Percentiles rank a stretch among this genome's conserved stretches.
Conservation (phyloP, 2,113 vertebrate species). For the Bubo blakistoni region DNA sequence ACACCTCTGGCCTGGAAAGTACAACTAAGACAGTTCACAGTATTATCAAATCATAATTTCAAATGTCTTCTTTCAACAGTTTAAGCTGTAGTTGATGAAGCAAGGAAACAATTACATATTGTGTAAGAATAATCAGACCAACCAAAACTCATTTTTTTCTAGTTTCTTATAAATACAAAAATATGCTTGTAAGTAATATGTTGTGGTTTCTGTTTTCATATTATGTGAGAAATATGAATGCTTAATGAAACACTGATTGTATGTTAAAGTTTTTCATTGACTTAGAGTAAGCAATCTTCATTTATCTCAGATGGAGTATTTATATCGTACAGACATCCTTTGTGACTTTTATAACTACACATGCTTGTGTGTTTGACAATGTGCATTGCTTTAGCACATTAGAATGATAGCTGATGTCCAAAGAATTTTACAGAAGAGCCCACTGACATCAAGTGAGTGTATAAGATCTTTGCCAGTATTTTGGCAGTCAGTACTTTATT, state of each 20-base stretch:
- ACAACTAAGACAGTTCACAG: not conserved
- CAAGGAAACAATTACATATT: not conserved
- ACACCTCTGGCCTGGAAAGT: not conserved
- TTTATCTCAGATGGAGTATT: not conserved
- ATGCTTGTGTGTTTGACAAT: not conserved
- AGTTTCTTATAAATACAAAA: not conserved
- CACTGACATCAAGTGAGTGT: not conserved
- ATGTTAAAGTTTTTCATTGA: not conserved
- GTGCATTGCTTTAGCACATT: not conserved
- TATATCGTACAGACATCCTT: not conserved
- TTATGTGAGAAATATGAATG: not conserved
- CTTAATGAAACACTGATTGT: not conserved
- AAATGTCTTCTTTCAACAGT: accelerated
- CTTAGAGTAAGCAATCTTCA: not conserved
- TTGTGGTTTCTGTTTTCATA: not conserved
- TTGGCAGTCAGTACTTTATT: not conserved
- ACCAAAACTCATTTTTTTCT: not conserved
- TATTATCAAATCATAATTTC: not conserved
- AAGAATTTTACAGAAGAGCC: not conserved
- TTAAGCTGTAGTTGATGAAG: not conserved
- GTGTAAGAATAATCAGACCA: not conserved
- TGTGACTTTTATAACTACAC: not conserved
- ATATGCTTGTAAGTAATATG: not conserved
- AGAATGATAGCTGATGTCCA: not conserved
- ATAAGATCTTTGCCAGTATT: not conserved